Evolutionary conservation across 2,888 invertebrate genomes (phyloP), one percentile per base, ranked within the genome.

Genomic region (Apotomis betuletana): DNA sequence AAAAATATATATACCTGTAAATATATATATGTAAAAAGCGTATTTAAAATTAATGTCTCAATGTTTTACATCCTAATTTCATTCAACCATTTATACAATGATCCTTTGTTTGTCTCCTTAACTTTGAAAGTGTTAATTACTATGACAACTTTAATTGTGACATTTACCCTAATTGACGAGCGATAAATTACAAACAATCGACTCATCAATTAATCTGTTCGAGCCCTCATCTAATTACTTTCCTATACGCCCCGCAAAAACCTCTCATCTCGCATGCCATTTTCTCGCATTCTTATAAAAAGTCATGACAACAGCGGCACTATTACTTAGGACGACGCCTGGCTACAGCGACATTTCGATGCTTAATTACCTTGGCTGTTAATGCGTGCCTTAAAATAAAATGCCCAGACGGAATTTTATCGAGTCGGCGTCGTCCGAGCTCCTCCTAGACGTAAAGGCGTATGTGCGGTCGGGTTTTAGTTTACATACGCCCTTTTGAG

Each of bases 321-420:
- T 84, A 88, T 89, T 87, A 87, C 85, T 89, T 87, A 87, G 80
- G 78, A 80, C 85, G 84, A 88, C 87, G 88, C 88, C 87, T 87
- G 76, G 70, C 74, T 78, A 79, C 80, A 81, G 77, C 84, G 86
- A 89, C 88, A 88, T 89, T 89, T 88, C 85, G 86, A 86, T 90
- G 87, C 86, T 90, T 90, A 90, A 91, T 91, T 90, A 90, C 88
- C 85, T 68, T 75, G 78, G 81, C 78, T 84, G 86, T 88, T 87
- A 89, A 88, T 85, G 87, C 80, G 78, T 80, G 82, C 83, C 83
- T 86, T 81, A 79, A 85, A 88, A 89, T 85, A 88, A 89, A 89
- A 87, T 83, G 79, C 80, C 79, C 83, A 78, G 81, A 79, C 79
- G 81, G 85, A 83, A 90, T 89, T 85, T 89, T 88, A 88, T 88